Percentiles rank a stretch among this genome's conserved stretches.
Evolutionary conservation across 2,888 invertebrate species (phyloP).

Genomic region (Tipula helvola): DNA sequence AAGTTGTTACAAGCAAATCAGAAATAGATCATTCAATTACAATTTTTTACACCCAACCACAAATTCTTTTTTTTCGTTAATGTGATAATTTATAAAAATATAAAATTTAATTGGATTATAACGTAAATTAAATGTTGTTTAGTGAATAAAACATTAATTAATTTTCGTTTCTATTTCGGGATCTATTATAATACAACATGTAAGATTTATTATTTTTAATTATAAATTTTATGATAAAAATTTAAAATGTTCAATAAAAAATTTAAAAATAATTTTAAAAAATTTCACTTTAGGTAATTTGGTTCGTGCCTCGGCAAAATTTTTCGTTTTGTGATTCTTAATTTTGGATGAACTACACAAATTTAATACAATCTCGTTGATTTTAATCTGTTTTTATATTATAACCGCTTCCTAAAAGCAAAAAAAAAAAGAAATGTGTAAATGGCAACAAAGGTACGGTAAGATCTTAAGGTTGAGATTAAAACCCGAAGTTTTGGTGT

Average conservation of each 20-base stretch:
- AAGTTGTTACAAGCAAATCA: background rate
- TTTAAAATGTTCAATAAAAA: background rate
- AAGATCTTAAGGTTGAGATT: background rate
- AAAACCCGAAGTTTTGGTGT: background rate
- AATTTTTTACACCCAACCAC: background rate
- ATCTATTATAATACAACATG: background rate
- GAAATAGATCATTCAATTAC: background rate
- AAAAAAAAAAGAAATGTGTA: slow-evolving; percentile 30
- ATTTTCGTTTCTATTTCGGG: background rate
- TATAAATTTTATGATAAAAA: background rate
- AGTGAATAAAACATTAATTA: background rate
- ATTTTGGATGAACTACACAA: background rate
- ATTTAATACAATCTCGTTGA: slow-evolving; percentile 21
- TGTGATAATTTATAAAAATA: background rate
- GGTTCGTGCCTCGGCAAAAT: background rate
- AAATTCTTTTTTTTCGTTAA: background rate
- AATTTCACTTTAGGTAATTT: background rate
- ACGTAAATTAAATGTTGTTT: background rate
- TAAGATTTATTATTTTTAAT: background rate
- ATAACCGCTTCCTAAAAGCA: slow-evolving; percentile 29
- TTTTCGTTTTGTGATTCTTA: slow-evolving; percentile 18
- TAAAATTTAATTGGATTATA: background rate
- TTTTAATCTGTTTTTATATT: slow-evolving; percentile 32
- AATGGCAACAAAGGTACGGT: slow-evolving; percentile 18
- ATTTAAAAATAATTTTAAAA: background rate